Evolutionary conservation across 1,140 invertebrate genomes (phyloP), one percentile per base, ranked within the genome.

Genomic region (Dendroctonus ponderosae): DNA sequence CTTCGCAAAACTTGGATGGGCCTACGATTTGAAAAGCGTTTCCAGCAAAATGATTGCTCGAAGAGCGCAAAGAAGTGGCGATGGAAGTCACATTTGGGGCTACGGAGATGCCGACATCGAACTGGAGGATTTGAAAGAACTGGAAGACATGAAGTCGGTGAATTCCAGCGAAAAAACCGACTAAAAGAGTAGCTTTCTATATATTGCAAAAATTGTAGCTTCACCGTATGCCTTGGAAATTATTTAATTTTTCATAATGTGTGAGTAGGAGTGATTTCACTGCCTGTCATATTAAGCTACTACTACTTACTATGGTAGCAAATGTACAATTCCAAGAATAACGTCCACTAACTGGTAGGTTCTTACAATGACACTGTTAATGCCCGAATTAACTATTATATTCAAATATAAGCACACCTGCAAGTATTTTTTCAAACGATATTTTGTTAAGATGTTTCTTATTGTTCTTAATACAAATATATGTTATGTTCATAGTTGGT

Each of bases 1-100:
- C 1, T 91, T 90, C 62, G 86, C 87, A 0, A 82, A 81, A 61
- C 74, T 91, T 9, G 90, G 90, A 15, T 89, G 89, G 85, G 90
- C 89, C 7, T 91, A 87, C 71, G 89, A 87, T 77, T 79, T 89
- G 77, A 85, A 84, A 82, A 83, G 78, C 0, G 88, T 86, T 0
- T 86, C 87, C 0, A 73, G 81, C 0, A 77, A 82, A 11, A 89
- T 91, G 85, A 82, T 91, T 0, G 71, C 78, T 7, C 81, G 85
- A 14, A 80, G 86, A 48, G 87, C 86, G 0, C 70, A 78, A 2
- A 84, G 85, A 68, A 82, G 79, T 44, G 89, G 89, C 0, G 89
- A 91, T 71, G 89, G 89, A 0, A 85, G 63, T 50, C 61, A 67
- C 14, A 49, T 82, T 6, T 84, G 81, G 81, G 82, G 81, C 8